Evolutionary conservation across 2,888 invertebrate species (phyloP), one percentile per base, ranked within the genome.

Genomic region (Amblyjoppa proteus): DNA sequence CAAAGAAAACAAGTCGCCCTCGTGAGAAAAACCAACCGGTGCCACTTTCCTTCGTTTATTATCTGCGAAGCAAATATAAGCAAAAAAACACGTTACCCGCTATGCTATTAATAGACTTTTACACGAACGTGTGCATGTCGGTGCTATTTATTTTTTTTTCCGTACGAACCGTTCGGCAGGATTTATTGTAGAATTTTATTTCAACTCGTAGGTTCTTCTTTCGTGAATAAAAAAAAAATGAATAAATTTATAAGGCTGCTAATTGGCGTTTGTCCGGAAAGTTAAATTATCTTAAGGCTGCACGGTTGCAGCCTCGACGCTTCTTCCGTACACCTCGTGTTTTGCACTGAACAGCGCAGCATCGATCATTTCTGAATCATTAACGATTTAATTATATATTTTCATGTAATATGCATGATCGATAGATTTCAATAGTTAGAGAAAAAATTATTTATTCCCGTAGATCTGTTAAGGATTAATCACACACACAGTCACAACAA

Each of bases 1-100:
- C 68, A 16, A 25, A 74, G 38, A 71, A 49, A 83, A 83, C 58
- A 73, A 69, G 83, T 69, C 61, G 83, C 83, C 78, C 83, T 83
- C 83, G 83, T 6, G 58, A 6, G 34, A 49, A 81, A 34, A 69
- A 75, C 74, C 58, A 70, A 53, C 51, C 41, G 73, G 49, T 69
- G 58, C 11, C 70, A 76, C 64, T 82, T 83, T 74, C 78, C 45
- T 83, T 61, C 74, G 38, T 49, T 74, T 74, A 41, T 83, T 68
- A 68, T 78, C 34, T 58, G 20, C 68, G 16, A 28, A 20, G n/a
- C 16, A 13, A 78, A 49, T 38, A 74, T 38, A 69, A 83, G 69
- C 66, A 70, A 70, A 51, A 70, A 51, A 69, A n/a, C 49, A 25
- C 58, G 11, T 73, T 41, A 28, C 58, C 31, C 49, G 34, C 49